Conservation (phyloP, 2,113 vertebrate genomes). For the Ochotona curzoniae region DNA sequence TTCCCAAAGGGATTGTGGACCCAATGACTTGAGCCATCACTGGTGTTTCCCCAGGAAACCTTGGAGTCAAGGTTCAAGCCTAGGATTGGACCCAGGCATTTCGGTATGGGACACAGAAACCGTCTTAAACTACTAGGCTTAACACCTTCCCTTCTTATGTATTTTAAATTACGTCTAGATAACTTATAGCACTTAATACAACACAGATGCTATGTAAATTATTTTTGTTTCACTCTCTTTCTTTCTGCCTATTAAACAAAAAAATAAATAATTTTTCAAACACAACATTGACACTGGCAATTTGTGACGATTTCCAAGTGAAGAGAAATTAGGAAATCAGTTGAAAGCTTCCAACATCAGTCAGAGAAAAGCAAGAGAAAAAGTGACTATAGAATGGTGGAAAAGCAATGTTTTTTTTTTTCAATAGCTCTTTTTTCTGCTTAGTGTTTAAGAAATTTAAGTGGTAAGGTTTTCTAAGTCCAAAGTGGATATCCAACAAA, state of each 20-base stretch:
- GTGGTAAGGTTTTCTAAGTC: not conserved
- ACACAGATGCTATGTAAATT: not conserved
- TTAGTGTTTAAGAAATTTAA: conserved; percentile 16
- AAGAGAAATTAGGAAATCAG: not conserved
- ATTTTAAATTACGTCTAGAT: no score
- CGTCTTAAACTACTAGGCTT: no score
- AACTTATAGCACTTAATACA: no score
- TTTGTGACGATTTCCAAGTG: not conserved
- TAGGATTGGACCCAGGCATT: no score
- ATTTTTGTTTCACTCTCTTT: no score
- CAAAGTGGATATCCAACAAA: not conserved
- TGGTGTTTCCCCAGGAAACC: no score
- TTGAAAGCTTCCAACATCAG: not conserved
- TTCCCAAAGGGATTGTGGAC: no score
- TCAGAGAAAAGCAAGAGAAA: not conserved
- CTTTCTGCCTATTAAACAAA: no score
- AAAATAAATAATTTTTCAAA: not conserved
- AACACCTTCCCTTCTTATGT: no score
- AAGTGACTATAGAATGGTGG: not conserved
- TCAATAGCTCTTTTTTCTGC: not conserved
- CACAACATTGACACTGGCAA: not conserved
- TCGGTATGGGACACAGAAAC: no score
- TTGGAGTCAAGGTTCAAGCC: no score
- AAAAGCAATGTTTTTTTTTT: not conserved
- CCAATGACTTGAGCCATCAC: no score